Percentiles rank a stretch among this genome's conserved stretches.
Evolutionary conservation across 2,113 vertebrate genomes (phyloP).

Genomic region (Dryoscopus gambensis): DNA sequence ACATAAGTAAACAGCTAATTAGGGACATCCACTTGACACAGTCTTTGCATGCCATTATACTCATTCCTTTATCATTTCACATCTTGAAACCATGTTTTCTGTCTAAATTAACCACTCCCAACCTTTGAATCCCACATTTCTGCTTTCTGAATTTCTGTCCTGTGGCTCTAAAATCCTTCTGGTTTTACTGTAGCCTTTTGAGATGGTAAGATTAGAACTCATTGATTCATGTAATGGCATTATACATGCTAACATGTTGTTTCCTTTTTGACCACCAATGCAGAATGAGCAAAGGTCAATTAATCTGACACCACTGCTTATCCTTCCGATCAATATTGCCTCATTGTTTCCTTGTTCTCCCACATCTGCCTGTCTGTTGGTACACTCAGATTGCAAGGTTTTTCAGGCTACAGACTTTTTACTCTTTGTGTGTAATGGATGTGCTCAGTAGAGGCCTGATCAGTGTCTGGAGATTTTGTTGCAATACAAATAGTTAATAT

Average conservation of each 20-base stretch:
- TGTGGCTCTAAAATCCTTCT: neutral
- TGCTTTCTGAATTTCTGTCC: neutral
- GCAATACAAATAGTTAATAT: neutral
- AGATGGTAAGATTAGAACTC: conserved; percentile 32
- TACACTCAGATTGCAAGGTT: neutral
- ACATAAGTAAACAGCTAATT: neutral
- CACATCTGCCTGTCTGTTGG: neutral
- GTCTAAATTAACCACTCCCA: neutral
- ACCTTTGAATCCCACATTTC: neutral
- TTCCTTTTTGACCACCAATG: conserved; percentile 49
- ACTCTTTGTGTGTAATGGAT: neutral
- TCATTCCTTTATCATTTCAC: neutral
- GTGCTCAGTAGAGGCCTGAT: neutral
- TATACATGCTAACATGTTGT: conserved; percentile 41
- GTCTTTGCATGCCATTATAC: neutral
- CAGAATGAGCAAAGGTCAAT: conserved; percentile 48
- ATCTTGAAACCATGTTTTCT: neutral
- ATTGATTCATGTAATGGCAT: conserved; percentile 46
- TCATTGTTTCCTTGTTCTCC: conserved; percentile 26
- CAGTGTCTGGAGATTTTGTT: neutral
- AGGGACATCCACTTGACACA: neutral
- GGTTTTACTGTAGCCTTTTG: neutral
- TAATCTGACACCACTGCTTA: conserved; percentile 49
- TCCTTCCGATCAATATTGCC: conserved; percentile 20
- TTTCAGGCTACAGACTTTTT: neutral